Evolutionary conservation across 2,888 invertebrate species (phyloP), one percentile per base, ranked within the genome.

Genomic region (Zaprionus lineosus): DNA sequence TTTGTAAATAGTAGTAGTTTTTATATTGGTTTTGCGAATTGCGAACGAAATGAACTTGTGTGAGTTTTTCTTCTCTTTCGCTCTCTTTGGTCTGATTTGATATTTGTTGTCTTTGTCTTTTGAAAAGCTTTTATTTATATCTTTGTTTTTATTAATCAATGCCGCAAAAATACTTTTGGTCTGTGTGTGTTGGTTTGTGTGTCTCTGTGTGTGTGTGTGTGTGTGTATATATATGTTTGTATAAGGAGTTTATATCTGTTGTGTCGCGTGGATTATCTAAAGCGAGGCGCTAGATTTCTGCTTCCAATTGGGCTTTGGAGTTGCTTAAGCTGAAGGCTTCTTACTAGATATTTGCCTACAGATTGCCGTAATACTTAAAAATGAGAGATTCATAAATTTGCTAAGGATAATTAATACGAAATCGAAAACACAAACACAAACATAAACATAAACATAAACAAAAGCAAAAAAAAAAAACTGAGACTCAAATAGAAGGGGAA

Each of bases 31-130:
- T 53, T 67, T 51, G 46, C 61, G 72, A 75, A 50, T 83, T 72
- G 73, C 69, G 84, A 83, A 58, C 74, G 57, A 74, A 62, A 73
- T 68, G 62, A 73, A 57, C 18, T 47, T 57, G 52, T 55, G 74
- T 75, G 74, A 55, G 66, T 67, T 66, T 69, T 78, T 78, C 78
- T 79, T 79, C 78, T 79, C 78, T 84, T 65, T 79, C 78, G 85
- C 78, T 79, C 78, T 79, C 78, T 79, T 79, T 74, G 83, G 60
- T 68, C 63, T 57, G 55, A 73, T 70, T 67, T 59, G 3, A 24
- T 33, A 46, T 21, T 46, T 47, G 33, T 19, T 36, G 14, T 26
- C 3, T 26, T 28, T 53, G n/a, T 57, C 1, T 29, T 43, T 36
- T 59, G 65, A 57, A 72, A 75, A 72, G 58, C 44, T 68, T 68